These are phyloP conservation scores for Hecatera dysodea DNA, from an alignment of 2,888 invertebrate species.

Conservation along the genomic window DNA sequence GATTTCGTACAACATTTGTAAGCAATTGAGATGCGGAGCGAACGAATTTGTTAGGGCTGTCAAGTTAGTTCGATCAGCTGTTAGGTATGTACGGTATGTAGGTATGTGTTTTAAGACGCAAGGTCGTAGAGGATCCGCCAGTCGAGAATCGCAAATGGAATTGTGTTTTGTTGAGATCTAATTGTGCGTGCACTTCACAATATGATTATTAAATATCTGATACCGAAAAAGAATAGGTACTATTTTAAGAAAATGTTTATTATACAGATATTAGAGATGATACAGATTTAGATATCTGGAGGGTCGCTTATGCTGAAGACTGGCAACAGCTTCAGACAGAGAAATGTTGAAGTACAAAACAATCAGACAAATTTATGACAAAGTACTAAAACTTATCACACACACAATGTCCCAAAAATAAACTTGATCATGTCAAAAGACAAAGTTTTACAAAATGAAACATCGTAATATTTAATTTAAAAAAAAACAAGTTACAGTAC, in stretches of 20 bases:
- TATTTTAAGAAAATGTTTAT: no score
- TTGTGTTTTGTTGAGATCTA: neutral
- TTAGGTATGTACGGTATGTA: neutral
- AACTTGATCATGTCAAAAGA: neutral
- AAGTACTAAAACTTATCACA: neutral
- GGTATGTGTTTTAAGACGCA: neutral
- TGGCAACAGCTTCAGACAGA: neutral
- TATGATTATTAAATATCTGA: neutral
- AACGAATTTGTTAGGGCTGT: constrained; percentile 42
- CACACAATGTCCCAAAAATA: neutral
- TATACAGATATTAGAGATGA: no score
- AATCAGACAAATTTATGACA: neutral
- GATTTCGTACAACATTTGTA: constrained; percentile 45
- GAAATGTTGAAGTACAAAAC: neutral
- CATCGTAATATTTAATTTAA: neutral
- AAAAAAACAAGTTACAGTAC: constrained; percentile 8
- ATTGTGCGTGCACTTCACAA: neutral
- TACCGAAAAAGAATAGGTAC: neutral
- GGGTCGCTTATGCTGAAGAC: neutral
- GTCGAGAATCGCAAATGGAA: neutral
- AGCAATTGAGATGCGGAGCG: constrained; percentile 44
- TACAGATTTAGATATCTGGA: no score
- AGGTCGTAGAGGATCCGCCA: neutral
- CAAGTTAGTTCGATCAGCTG: constrained; percentile 10
- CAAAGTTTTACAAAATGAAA: constrained; percentile 20